Base-by-base conservation (phyloP, 1,140 invertebrate genomes). In the Elysia chlorotica region DNA sequence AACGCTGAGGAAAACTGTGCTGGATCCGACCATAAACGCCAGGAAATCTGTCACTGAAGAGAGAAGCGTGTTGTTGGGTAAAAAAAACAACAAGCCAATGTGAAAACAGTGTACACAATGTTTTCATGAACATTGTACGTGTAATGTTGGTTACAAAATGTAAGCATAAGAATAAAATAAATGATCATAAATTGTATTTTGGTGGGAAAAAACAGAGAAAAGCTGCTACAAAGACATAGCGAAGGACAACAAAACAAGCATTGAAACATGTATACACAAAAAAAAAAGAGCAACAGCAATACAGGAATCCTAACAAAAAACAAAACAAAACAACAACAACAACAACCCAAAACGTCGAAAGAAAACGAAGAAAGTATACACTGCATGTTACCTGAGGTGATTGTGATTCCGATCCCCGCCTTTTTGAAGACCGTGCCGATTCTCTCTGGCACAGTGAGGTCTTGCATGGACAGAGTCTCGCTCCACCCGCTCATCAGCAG, bases 361-460 rank as follows among this genome's bases (percentile, higher is more conserved):
- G n/a, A n/a, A n/a, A n/a, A n/a, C n/a, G n/a, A n/a, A n/a, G n/a
- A n/a, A n/a, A n/a, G n/a, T n/a, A n/a, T n/a, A n/a, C n/a, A n/a
- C n/a, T n/a, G 6, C 17, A 59, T n/a, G 25, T 36, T 71, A 71
- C 68, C 2, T 0, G 96, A 97, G 2, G 97, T 98, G 76, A 99
- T 98, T 33, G 96, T 98, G 71, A 99, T 97, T 4, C 96, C 97
- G 23, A 98, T 95, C 0, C 96, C 96, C 19, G 96, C 96, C 84
- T 96, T 95, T 53, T 93, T 93, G 82, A 97, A 91, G 86, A 94
- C 95, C 57, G 91, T 89, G 0, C 92, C 95, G 92, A 98, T 94
- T 25, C 96, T 87, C 83, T 95, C 92, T 0, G 93, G 92, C 0
- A 98, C 93, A 14, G 92, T 89, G 77, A 93, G 90, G 0, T 93